Conservation (phyloP, 1,140 invertebrate genomes). For the Tetramorium parvispinum region DNA sequence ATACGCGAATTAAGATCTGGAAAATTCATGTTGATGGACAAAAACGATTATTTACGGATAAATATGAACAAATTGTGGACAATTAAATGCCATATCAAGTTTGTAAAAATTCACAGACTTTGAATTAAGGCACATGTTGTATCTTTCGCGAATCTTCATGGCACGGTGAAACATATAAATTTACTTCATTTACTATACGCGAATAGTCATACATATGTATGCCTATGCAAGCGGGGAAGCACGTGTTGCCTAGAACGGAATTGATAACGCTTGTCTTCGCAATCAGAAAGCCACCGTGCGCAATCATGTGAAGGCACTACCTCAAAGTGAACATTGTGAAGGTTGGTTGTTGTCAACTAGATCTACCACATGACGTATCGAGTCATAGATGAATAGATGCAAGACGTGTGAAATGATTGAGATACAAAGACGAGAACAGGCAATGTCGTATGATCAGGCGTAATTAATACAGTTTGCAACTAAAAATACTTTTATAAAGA, state of each 20-base stretch:
- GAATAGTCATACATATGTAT: not conserved
- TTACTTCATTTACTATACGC: not conserved
- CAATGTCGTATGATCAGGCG: not conserved
- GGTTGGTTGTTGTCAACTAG: not conserved
- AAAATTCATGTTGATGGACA: too few species aligned
- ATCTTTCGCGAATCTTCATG: constrained; percentile 13
- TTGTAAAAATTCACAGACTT: too few species aligned
- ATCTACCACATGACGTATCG: not conserved
- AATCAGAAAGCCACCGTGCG: constrained; percentile 23
- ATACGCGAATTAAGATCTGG: not conserved
- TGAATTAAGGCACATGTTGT: not conserved
- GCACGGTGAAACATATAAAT: constrained; percentile 25
- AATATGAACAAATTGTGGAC: too few species aligned
- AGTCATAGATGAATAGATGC: not conserved
- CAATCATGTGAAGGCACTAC: not conserved
- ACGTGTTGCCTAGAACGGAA: constrained; percentile 16
- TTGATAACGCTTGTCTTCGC: constrained; percentile 40
- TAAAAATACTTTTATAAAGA: not conserved
- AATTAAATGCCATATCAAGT: too few species aligned
- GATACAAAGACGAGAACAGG: not conserved
- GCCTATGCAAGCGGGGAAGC: not conserved
- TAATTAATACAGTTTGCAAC: not conserved
- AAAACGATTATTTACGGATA: too few species aligned
- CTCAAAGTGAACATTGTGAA: constrained; percentile 24
- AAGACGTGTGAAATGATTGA: not conserved